Evolutionary conservation across 2,888 invertebrate species (phyloP).

Genomic region (Clivina fossor): DNA sequence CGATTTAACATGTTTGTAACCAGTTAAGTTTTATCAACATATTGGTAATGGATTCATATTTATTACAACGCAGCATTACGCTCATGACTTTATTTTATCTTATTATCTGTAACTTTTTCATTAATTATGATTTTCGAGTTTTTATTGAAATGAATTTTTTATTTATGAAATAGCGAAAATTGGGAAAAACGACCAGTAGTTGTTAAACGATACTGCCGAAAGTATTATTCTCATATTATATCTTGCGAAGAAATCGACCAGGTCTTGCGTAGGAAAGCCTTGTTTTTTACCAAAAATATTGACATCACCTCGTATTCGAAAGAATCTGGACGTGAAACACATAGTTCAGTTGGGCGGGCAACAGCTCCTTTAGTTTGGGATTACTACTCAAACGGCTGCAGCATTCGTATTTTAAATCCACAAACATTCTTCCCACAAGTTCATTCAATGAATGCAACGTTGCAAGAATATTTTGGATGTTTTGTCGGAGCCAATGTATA

Average conservation of each 20-base stretch:
- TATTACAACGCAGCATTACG: too few relatives aligned
- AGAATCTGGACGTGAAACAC: conserved; percentile 77
- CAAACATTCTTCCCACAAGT: conserved; percentile 75
- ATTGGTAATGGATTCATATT: too few relatives aligned
- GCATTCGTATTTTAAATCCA: conserved; percentile 86
- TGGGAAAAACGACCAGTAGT: conserved; percentile 84
- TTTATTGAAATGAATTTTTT: neutral
- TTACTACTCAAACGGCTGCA: conserved; percentile 85
- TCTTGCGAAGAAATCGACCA: conserved; percentile 75
- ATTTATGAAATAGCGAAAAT: conserved; percentile 57
- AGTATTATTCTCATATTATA: conserved; percentile 74
- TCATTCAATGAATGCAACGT: conserved; percentile 67
- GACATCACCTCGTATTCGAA: conserved; percentile 83
- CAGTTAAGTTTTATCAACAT: too few relatives aligned
- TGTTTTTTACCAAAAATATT: conserved; percentile 85
- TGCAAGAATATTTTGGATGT: conserved; percentile 93
- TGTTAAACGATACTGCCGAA: conserved; percentile 61
- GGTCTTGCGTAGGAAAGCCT: conserved; percentile 71
- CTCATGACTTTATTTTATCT: too few relatives aligned
- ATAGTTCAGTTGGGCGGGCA: conserved; percentile 75
- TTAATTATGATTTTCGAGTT: too few relatives aligned
- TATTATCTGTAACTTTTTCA: too few relatives aligned
- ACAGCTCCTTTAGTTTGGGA: conserved; percentile 88
- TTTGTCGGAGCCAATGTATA: conserved; percentile 96
- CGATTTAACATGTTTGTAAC: too few relatives aligned